A percentile compares a stretch with the other conserved stretches of the same genome.
phyloP scores from a whole-genome alignment of 2,797 vertebrate genomes.

The Serranus cabrilla region DNA sequence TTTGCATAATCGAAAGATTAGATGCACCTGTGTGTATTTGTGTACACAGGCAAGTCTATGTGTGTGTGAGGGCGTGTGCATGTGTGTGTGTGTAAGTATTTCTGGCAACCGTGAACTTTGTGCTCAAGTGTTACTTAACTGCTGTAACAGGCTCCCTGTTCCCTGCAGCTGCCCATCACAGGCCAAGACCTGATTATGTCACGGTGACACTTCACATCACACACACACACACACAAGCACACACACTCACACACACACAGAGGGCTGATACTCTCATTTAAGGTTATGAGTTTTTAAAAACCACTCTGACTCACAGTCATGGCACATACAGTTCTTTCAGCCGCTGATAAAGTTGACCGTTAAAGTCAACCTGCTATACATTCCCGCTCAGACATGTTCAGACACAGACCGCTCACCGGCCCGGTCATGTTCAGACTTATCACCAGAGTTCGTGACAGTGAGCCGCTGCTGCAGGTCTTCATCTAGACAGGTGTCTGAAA shows the following conservation, averaged over 20 bases:
- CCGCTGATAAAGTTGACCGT: slow-evolving; percentile 7
- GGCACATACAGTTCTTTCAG: slow-evolving; percentile 37
- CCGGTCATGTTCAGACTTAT: slow-evolving; percentile 71
- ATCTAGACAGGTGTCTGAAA: slow-evolving; percentile 39
- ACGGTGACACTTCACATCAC: slow-evolving; percentile 25
- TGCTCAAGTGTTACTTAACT: slow-evolving; percentile 80
- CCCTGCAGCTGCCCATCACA: slow-evolving; percentile 65
- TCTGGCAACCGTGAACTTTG: slow-evolving; percentile 75
- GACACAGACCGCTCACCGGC: slow-evolving; percentile 37
- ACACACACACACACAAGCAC: slow-evolving; percentile 3
- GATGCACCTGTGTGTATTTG: slow-evolving; percentile 39
- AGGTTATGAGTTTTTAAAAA: slow-evolving; percentile 36
- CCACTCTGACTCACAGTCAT: background rate
- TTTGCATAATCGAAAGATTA: slow-evolving; percentile 57
- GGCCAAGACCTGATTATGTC: slow-evolving; percentile 72
- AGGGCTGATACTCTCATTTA: slow-evolving; percentile 38
- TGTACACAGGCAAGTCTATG: slow-evolving; percentile 14
- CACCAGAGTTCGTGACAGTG: slow-evolving; percentile 33
- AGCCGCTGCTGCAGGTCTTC: slow-evolving; percentile 37
- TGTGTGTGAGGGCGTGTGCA: slow-evolving; percentile 2
- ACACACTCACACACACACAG: slow-evolving; percentile 12
- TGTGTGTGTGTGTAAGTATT: slow-evolving; percentile 53
- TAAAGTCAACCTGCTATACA: slow-evolving; percentile 37
- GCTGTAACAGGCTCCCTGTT: slow-evolving; percentile 61
- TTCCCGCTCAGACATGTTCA: slow-evolving; percentile 64